These are phyloP conservation scores for Doryteuthis pealeii DNA, from an alignment of 1,140 invertebrate species.

Conservation along the genomic window DNA sequence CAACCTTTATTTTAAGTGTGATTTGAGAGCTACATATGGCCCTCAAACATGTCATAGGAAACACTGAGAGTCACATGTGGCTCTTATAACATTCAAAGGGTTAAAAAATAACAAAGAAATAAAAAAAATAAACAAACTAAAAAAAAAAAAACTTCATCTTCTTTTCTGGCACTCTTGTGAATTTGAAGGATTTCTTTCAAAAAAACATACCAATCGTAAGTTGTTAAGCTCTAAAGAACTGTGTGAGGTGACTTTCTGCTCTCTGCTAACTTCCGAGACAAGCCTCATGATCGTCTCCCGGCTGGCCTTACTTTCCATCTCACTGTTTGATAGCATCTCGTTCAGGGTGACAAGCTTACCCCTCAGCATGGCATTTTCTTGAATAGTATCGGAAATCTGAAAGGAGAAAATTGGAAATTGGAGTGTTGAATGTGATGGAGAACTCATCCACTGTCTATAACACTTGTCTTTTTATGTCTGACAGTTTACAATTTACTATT, in stretches of 20 bases:
- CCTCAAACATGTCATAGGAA: no score
- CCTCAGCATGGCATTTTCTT: constrained; percentile 58
- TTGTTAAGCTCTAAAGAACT: constrained; percentile 30
- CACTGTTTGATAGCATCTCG: constrained; percentile 51
- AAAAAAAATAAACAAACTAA: no score
- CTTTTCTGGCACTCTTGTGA: no score
- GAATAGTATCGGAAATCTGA: constrained; percentile 52
- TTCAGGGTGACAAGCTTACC: constrained; percentile 55
- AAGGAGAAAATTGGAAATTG: constrained; percentile 23
- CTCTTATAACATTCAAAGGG: no score
- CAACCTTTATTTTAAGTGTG: no score
- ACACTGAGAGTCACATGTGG: no score
- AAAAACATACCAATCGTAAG: no score
- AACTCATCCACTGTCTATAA: not conserved
- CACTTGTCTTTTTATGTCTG: not conserved
- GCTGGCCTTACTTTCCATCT: constrained; percentile 59
- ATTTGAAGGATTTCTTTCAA: no score
- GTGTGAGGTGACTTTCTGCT: constrained; percentile 52
- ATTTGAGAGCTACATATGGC: no score
- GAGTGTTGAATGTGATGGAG: not conserved
- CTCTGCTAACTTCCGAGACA: constrained; percentile 56
- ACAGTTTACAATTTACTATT: not conserved
- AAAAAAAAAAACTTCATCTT: no score
- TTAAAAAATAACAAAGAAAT: no score
- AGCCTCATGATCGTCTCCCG: constrained; percentile 60